Base-by-base conservation (phyloP, 92 coral and sea anemone species). In the Desmophyllum pertusum region DNA sequence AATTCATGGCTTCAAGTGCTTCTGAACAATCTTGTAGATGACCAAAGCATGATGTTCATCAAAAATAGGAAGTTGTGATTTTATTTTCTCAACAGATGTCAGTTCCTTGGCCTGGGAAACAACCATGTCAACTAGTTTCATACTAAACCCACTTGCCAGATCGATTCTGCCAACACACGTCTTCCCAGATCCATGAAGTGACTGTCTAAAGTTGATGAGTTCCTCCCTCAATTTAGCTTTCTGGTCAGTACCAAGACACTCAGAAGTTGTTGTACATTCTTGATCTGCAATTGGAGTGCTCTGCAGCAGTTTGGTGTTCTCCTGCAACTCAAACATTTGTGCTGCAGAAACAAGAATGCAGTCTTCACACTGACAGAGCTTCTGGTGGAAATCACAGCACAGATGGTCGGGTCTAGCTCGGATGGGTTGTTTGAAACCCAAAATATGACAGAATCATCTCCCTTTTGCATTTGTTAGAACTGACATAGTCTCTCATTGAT, bases 81-180 rank as follows among this genome's bases (percentile, higher is more conserved):
- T 41, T 71, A 71, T 43, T 43, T 41, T 41, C 55, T 71, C 64
- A 18, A 85, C 48, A 43, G 73, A 59, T 63, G 79, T 19, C 21
- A 79, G 80, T 31, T 68, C 37, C 27, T 17, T 40, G 36, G 89
- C 87, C 62, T 80, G 81, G 29, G 86, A 64, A 33, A 79, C 68
- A 81, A 91, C 78, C 41, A 57, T 11, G 35, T 83, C 86, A 67
- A 84, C 14, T 21, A 88, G 88, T n/a, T 80, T 67, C 71, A 91
- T 50, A 41, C 83, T 81, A 31, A 88, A 65, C 37, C 94, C 94
- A 85, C 84, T 88, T 4, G 62, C 67, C 19, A 88, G 77, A 62
- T 91, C 81, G 8, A 85, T 81, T 29, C 89, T 88, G 17, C 94
- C 92, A 38, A 88, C 89, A 75, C 90, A 84, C 30, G 91, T 83